Evolutionary conservation across 1,140 invertebrate species (phyloP).

Genomic region (Akabosia matsudoensis): DNA sequence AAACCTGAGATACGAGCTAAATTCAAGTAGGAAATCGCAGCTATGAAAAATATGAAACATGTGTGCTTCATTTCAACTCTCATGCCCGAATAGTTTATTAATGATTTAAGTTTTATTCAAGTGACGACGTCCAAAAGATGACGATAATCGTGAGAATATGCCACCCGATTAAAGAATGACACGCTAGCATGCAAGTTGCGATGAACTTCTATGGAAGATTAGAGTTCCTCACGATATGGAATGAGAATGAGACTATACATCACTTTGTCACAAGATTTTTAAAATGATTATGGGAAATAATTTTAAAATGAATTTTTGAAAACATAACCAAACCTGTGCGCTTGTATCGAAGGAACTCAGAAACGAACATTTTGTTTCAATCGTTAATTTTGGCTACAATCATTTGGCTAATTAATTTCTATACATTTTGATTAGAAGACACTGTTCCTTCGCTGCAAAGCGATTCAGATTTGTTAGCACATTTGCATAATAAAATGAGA

Average conservation of each 20-base stretch:
- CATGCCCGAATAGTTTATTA: constrained; percentile 11
- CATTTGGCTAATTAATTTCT: too few species aligned
- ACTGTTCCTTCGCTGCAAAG: too few species aligned
- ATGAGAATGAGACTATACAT: too few species aligned
- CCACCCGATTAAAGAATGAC: constrained; percentile 39
- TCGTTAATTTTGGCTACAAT: too few species aligned
- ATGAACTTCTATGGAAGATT: not conserved
- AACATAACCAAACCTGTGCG: too few species aligned
- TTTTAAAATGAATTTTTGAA: not conserved
- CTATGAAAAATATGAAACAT: not conserved
- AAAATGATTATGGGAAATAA: not conserved
- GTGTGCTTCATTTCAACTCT: not conserved
- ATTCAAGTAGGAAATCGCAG: not conserved
- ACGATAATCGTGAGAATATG: constrained; percentile 46
- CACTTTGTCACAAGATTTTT: not conserved
- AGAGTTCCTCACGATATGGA: not conserved
- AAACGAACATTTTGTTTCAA: too few species aligned
- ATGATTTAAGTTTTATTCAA: too few species aligned
- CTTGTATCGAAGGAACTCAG: too few species aligned
- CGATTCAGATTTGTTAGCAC: too few species aligned
- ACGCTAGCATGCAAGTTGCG: not conserved
- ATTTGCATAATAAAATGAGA: not conserved
- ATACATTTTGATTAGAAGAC: too few species aligned
- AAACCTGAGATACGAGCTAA: not conserved
- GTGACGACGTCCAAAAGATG: not conserved